Conservation (phyloP, 2,797 vertebrate genomes). For the Onychomys torridus region DNA sequence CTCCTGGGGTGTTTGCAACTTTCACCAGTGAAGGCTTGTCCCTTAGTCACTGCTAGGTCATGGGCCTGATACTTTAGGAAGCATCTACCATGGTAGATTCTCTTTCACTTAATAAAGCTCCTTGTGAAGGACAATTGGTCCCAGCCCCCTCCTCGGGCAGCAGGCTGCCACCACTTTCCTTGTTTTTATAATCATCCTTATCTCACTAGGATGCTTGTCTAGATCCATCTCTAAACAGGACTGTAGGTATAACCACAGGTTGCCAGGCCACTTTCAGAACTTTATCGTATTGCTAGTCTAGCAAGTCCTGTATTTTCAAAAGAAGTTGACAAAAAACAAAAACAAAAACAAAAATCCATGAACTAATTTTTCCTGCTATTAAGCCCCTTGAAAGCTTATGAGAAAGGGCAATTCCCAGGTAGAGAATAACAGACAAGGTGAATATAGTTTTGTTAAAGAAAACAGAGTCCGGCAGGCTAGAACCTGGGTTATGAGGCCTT, state of each 20-base stretch:
- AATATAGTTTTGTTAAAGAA: not conserved
- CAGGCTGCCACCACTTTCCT: not conserved
- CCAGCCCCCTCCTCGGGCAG: not conserved
- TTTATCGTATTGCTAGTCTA: not conserved
- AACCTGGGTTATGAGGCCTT: not conserved
- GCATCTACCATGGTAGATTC: not conserved
- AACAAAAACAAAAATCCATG: not conserved
- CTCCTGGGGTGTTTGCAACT: not conserved
- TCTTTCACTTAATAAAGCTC: not conserved
- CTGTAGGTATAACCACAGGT: not conserved
- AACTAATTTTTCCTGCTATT: not conserved
- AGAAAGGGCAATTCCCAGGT: not conserved
- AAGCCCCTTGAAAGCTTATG: conserved; percentile 19
- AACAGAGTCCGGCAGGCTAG: not conserved
- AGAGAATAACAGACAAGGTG: not conserved
- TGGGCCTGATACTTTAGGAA: not conserved
- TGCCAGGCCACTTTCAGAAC: not conserved
- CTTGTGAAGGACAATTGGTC: not conserved
- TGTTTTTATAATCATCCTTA: not conserved
- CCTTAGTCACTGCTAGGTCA: not conserved
- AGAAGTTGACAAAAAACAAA: not conserved
- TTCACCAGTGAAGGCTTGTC: not conserved
- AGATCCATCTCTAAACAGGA: not conserved
- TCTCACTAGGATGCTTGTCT: not conserved
- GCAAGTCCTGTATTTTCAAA: not conserved